A percentile compares a stretch with the other conserved stretches of the same genome.
Evolutionary conservation across 2,888 invertebrate species (phyloP).

Genomic region (Magallana nippona): DNA sequence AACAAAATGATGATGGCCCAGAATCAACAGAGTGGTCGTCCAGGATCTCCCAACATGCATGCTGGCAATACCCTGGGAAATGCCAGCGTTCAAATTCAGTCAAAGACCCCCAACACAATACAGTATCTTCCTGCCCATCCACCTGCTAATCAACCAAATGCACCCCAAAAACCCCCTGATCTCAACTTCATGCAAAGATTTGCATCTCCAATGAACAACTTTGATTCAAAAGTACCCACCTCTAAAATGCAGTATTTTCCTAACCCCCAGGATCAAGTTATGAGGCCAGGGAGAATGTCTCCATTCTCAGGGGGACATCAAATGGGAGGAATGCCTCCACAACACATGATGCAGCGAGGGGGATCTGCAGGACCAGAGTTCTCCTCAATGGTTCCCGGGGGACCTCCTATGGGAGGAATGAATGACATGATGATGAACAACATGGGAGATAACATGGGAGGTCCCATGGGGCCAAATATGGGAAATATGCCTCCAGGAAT

Average conservation of each 20-base stretch:
- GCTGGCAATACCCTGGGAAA: constrained; percentile 82
- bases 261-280: constrained; percentile 48
- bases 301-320: constrained; percentile 55
- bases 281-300: constrained; percentile 56
- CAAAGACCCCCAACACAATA: constrained; percentile 98
- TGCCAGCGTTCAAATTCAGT: constrained; percentile 93
- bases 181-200: constrained; percentile 88
- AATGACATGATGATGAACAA: constrained; percentile 55
- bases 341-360: constrained; percentile 50
- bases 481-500: constrained; percentile 66
- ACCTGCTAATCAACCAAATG: constrained; percentile 82
- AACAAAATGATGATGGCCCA: constrained; percentile 42
- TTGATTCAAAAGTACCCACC: constrained; percentile 86
- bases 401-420: constrained; percentile 56
- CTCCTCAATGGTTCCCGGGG: constrained; percentile 58
- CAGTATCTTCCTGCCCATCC: constrained; percentile 97
- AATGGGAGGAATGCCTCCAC: constrained; percentile 59
- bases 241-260: constrained; percentile 88
- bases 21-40: constrained; percentile 53
- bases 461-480: constrained; percentile 58
- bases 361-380: constrained; percentile 53
- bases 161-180: constrained; percentile 63
- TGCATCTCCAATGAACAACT: constrained; percentile 89
- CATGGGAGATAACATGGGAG: constrained; percentile 59
- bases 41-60: constrained; percentile 64